Evolutionary conservation across 2,113 vertebrate species (phyloP).

Genomic region (Nannospalax galili): DNA sequence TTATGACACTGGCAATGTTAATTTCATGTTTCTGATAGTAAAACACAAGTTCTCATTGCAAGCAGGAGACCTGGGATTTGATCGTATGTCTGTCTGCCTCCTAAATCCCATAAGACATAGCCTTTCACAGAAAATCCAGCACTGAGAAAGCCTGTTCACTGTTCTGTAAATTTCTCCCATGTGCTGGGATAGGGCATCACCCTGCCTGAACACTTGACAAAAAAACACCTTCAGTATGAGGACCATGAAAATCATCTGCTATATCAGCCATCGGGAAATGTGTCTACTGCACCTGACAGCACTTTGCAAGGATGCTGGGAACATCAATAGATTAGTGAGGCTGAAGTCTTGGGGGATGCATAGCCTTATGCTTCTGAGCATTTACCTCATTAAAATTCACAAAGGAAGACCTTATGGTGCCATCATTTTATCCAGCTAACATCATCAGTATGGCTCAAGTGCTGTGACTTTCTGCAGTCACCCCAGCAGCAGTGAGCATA

Average conservation of each 20-base stretch:
- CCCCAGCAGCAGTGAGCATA: conserved; percentile 65
- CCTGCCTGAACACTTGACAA: not conserved
- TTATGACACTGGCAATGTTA: not conserved
- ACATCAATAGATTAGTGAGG: conserved; percentile 60
- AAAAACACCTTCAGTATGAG: conserved; percentile 65
- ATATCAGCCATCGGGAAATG: conserved; percentile 28
- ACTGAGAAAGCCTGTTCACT: not conserved
- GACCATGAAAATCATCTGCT: conserved; percentile 69
- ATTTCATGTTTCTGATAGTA: not conserved
- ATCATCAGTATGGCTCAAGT: conserved; percentile 73
- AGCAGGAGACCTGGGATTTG: not conserved
- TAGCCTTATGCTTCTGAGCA: conserved; percentile 75
- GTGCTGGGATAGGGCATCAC: conserved; percentile 56
- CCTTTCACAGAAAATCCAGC: conserved; percentile 36
- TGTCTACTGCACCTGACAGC: conserved; percentile 23
- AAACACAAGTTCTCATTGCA: not conserved
- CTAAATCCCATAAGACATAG: not conserved
- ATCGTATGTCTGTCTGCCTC: not conserved
- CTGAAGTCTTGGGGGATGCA: not conserved
- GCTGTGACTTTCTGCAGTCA: conserved; percentile 63
- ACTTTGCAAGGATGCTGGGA: not conserved
- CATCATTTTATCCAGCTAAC: conserved; percentile 67
- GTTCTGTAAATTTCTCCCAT: conserved; percentile 68
- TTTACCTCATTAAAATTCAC: conserved; percentile 78
- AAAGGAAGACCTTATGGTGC: conserved; percentile 75